Conservation (phyloP, 2,113 vertebrate species). For the Girardinichthys multiradiatus region DNA sequence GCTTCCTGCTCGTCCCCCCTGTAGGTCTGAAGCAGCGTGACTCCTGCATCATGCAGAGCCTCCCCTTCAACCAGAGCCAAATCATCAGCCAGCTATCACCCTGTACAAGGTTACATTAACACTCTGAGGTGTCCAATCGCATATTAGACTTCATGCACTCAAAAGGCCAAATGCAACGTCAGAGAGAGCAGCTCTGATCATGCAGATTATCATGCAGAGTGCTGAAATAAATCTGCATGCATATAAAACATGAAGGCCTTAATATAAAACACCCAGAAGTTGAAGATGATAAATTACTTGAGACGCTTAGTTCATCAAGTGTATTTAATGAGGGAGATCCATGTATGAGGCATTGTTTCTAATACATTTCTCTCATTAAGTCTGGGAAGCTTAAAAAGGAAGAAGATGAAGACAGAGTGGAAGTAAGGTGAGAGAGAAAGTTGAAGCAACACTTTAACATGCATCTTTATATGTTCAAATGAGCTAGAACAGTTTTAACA, state of each 20-base stretch:
- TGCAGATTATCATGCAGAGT: conserved; percentile 23
- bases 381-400: conserved; percentile 20
- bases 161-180: neutral
- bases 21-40: conserved; percentile 13
- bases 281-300: conserved; percentile 46
- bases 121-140: conserved; percentile 22
- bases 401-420: neutral
- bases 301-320: conserved; percentile 54
- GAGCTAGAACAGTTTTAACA: neutral
- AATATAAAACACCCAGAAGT: conserved; percentile 24
- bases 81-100: conserved; percentile 49
- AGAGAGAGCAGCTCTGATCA: neutral
- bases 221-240: conserved; percentile 18
- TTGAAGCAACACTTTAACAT: neutral
- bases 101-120: conserved; percentile 57
- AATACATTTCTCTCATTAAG: conserved; percentile 29
- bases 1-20: conserved; percentile 30
- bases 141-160: neutral
- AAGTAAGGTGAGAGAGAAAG: neutral
- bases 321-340: conserved; percentile 26
- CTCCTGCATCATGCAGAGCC: conserved; percentile 21
- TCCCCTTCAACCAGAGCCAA: conserved; percentile 51
- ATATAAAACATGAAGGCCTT: conserved; percentile 25
- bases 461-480: neutral
- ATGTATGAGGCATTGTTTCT: conserved; percentile 23